These are phyloP conservation scores for Pseudochromis fuscus DNA, from an alignment of 2,797 vertebrate species.

Conservation along the genomic window DNA sequence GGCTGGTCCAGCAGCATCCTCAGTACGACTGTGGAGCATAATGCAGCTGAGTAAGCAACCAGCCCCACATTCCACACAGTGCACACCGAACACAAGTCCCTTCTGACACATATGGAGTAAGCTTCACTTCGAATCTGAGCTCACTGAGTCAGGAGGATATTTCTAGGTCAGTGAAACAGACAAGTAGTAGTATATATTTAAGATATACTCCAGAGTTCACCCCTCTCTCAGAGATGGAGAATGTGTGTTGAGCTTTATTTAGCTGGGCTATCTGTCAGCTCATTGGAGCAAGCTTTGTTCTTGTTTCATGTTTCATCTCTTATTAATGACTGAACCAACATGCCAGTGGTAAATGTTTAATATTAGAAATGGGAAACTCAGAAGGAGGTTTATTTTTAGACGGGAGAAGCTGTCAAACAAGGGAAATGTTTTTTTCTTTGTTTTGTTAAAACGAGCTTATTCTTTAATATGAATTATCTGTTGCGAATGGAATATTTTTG, in stretches of 20 bases:
- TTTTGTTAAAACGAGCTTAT: slow-evolving; percentile 19
- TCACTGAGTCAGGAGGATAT: slow-evolving; percentile 58
- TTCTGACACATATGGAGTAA: slow-evolving; percentile 60
- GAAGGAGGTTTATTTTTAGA: slow-evolving; percentile 58
- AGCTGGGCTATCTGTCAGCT: slow-evolving; percentile 33
- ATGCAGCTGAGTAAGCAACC: slow-evolving; percentile 24
- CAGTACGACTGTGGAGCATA: background rate
- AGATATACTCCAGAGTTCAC: slow-evolving; percentile 32
- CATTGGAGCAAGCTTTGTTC: slow-evolving; percentile 30
- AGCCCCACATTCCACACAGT: slow-evolving; percentile 37
- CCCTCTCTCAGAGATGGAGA: slow-evolving; percentile 5
- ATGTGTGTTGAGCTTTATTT: slow-evolving; percentile 47
- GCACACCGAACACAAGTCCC: slow-evolving; percentile 42
- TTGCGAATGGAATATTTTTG: background rate
- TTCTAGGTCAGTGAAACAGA: slow-evolving; percentile 75
- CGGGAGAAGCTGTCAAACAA: background rate
- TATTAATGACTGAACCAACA: slow-evolving; percentile 59
- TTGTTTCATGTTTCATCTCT: slow-evolving; percentile 50
- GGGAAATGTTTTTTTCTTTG: background rate
- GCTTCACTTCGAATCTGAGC: slow-evolving; percentile 60
- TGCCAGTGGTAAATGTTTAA: slow-evolving; percentile 64
- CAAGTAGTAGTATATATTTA: slow-evolving; percentile 41
- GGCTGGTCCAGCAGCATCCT: background rate
- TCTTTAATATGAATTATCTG: background rate
- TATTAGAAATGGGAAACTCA: slow-evolving; percentile 43